These are phyloP conservation scores for Pheosia tremula DNA, from an alignment of 2,888 invertebrate genomes.

Conservation along the genomic window DNA sequence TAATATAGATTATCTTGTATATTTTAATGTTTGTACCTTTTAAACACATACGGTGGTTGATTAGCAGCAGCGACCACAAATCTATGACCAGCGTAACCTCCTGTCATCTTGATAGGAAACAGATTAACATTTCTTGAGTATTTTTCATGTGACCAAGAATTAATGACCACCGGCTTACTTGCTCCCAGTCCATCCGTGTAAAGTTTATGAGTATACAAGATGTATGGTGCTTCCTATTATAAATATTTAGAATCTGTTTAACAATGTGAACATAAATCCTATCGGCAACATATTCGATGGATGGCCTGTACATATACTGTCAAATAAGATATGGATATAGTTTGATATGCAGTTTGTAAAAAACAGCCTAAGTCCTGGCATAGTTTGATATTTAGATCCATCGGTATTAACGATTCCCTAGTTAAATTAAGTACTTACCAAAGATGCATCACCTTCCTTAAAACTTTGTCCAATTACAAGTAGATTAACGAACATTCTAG, in stretches of 20 bases:
- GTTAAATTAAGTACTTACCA: conserved; percentile 61
- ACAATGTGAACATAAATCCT: no score
- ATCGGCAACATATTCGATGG: no score
- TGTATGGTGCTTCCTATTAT: conserved; percentile 86
- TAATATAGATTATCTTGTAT: no score
- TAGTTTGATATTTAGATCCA: no score
- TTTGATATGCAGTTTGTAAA: no score
- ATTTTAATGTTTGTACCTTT: conserved; percentile 68
- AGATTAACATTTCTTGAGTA: conserved; percentile 86
- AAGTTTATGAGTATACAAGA: conserved; percentile 90
- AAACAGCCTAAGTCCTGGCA: no score
- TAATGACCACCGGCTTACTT: conserved; percentile 87
- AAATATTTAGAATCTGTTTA: conserved; percentile 17
- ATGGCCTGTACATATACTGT: no score
- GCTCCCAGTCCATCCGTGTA: conserved; percentile 90
- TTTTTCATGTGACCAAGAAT: conserved; percentile 88
- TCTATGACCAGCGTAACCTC: conserved; percentile 90
- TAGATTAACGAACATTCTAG: conserved; percentile 88
- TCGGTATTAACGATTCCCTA: no score
- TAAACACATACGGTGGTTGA: conserved; percentile 90
- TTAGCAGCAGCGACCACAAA: conserved; percentile 88
- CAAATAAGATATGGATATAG: no score
- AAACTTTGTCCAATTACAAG: conserved; percentile 88
- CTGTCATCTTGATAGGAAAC: conserved; percentile 87
- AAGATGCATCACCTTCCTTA: conserved; percentile 71